Percentiles rank a stretch among this genome's conserved stretches.
These are phyloP conservation scores for Zelostemma sp. DNA, from an alignment of 1,140 invertebrate genomes.

Conservation along the genomic window DNA sequence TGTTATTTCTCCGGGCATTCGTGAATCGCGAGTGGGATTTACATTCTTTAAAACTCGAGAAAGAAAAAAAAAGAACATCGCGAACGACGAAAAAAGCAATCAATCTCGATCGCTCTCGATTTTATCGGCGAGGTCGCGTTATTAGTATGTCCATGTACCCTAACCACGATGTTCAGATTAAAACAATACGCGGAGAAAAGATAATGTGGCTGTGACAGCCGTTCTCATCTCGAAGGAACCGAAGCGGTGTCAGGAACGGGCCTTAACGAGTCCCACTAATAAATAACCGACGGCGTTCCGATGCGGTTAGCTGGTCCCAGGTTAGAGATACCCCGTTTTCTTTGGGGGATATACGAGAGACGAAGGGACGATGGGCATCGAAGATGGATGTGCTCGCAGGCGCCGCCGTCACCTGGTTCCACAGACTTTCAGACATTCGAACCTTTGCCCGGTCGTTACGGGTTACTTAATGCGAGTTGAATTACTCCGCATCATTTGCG, in stretches of 20 bases:
- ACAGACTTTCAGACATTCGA: slow-evolving; percentile 52
- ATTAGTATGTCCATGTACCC: slow-evolving; percentile 34
- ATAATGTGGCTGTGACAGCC: slow-evolving; percentile 59
- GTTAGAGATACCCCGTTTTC: slow-evolving; percentile 13
- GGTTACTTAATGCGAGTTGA: slow-evolving; percentile 39
- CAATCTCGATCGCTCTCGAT: slow-evolving; percentile 2
- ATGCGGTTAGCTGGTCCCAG: slow-evolving; percentile 11
- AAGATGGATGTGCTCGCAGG: slow-evolving; percentile 67
- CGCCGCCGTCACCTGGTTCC: slow-evolving; percentile 67
- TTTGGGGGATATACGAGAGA: slow-evolving; percentile 17
- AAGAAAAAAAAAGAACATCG: too few species aligned
- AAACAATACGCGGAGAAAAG: slow-evolving; percentile 53
- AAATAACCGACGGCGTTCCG: slow-evolving; percentile 55
- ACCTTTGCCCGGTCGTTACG: slow-evolving; percentile 12
- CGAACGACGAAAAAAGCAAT: too few species aligned
- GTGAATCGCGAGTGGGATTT: too few species aligned
- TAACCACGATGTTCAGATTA: slow-evolving; percentile 54
- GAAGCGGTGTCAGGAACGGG: slow-evolving; percentile 29
- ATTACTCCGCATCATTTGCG: slow-evolving; percentile 18
- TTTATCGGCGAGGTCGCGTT: slow-evolving; percentile 28
- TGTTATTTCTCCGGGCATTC: too few species aligned
- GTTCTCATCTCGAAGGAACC: slow-evolving; percentile 29
- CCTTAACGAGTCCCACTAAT: slow-evolving; percentile 60
- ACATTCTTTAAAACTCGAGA: too few species aligned
- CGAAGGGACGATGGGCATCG: slow-evolving; percentile 37